A percentile compares a stretch with the other conserved stretches of the same genome.
These are phyloP conservation scores for Hybognathus amarus DNA, from an alignment of 2,797 vertebrate genomes.

Conservation along the genomic window DNA sequence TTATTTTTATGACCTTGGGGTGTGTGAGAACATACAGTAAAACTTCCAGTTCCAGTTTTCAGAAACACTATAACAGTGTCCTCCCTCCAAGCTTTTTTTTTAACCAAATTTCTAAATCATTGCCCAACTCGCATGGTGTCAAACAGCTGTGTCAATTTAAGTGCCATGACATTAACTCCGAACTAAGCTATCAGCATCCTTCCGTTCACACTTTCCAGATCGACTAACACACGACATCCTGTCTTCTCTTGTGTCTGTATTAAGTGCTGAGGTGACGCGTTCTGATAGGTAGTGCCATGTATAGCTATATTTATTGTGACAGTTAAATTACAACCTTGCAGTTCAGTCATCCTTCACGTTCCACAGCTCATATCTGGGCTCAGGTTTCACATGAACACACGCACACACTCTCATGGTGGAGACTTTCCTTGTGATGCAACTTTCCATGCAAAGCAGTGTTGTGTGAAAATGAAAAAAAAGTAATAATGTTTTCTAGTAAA, in stretches of 20 bases:
- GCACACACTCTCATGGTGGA: background rate
- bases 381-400: background rate
- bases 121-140: background rate
- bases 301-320: constrained; percentile 54
- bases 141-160: constrained; percentile 19
- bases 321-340: constrained; percentile 50
- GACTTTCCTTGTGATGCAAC: background rate
- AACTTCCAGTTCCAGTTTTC: background rate
- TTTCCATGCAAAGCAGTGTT: background rate
- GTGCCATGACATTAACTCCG: constrained; percentile 30
- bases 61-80: background rate
- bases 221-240: constrained; percentile 20
- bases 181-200: constrained; percentile 13
- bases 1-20: background rate
- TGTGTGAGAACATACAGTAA: background rate
- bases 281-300: constrained; percentile 44
- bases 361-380: constrained; percentile 5
- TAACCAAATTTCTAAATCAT: constrained; percentile 16
- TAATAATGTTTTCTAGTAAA: too few species aligned
- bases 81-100: background rate
- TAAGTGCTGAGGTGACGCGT: constrained; percentile 43
- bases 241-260: constrained; percentile 40
- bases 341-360: constrained; percentile 44
- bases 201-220: constrained; percentile 30
- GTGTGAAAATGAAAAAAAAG: too few species aligned